Evolutionary conservation across 2,888 invertebrate species (phyloP).

Genomic region (Drosophila anomelani): DNA sequence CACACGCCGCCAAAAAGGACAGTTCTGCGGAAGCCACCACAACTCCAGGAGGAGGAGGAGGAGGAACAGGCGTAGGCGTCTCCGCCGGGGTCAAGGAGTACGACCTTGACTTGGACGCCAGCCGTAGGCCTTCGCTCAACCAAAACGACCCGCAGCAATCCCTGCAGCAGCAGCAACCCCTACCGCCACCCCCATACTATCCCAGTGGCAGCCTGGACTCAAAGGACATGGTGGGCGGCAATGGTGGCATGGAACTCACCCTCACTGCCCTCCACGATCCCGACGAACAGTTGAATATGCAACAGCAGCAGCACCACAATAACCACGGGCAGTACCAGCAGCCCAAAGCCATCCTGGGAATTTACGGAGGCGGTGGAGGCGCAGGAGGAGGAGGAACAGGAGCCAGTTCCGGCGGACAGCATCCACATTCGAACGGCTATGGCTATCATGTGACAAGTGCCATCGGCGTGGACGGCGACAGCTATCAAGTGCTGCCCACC

Average conservation of each 20-base stretch:
- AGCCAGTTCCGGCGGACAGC: conserved; percentile 16
- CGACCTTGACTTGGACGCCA: conserved; percentile 64
- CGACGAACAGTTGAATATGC: conserved; percentile 78
- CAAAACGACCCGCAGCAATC: conserved; percentile 47
- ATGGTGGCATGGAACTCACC: conserved; percentile 77
- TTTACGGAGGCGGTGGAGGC: conserved; percentile 43
- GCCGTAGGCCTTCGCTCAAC: conserved; percentile 65
- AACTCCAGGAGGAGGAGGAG: conserved; percentile 13
- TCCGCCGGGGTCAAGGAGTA: conserved; percentile 68
- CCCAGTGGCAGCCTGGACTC: conserved; percentile 78
- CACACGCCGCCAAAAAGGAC: conserved; percentile 72
- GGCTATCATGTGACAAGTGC: conserved; percentile 83
- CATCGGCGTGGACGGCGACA: conserved; percentile 81
- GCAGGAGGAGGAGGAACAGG: conserved; percentile 25
- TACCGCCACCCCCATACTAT: conserved; percentile 79
- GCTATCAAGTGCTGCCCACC: conserved; percentile 83
- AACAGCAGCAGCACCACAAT: conserved; percentile 65
- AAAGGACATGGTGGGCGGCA: conserved; percentile 74
- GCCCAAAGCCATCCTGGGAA: conserved; percentile 60
- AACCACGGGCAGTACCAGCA: conserved; percentile 52
- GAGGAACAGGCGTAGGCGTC: background rate
- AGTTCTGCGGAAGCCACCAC: conserved; percentile 41
- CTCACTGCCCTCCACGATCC: conserved; percentile 77
- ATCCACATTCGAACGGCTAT: conserved; percentile 75
- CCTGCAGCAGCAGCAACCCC: conserved; percentile 47